Evolutionary conservation across 2,113 vertebrate genomes (phyloP).

Genomic region (Tetraodon nigroviridis): DNA sequence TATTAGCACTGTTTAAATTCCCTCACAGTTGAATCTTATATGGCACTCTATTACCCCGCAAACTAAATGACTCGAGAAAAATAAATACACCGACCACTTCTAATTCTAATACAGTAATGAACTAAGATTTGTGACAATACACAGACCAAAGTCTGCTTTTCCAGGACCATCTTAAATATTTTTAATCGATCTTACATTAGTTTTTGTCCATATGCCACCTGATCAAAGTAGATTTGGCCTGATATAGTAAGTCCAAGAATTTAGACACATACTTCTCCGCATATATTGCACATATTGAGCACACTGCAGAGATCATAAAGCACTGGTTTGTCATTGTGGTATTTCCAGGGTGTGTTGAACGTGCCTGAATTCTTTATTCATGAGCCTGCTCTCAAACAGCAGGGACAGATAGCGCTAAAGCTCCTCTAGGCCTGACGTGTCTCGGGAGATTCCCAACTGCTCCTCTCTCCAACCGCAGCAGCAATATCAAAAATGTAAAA

Average conservation of each 20-base stretch:
- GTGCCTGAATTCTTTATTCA: slow-evolving; percentile 74
- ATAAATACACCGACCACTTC: neutral
- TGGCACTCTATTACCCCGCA: slow-evolving; percentile 40
- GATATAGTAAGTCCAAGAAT: slow-evolving; percentile 48
- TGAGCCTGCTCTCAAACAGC: slow-evolving; percentile 63
- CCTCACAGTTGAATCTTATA: slow-evolving; percentile 24
- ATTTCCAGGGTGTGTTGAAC: slow-evolving; percentile 62
- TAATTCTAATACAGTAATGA: too few relatives aligned
- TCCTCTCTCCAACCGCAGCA: slow-evolving; percentile 38
- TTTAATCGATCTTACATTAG: slow-evolving; percentile 3
- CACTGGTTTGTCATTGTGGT: slow-evolving; percentile 66
- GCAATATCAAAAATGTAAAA: slow-evolving; percentile 54
- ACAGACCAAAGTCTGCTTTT: too few relatives aligned
- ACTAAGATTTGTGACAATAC: too few relatives aligned
- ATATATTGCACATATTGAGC: slow-evolving; percentile 34
- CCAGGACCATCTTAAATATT: too few relatives aligned
- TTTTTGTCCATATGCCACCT: slow-evolving; percentile 14
- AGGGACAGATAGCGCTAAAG: slow-evolving; percentile 64
- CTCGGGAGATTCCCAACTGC: slow-evolving; percentile 52
- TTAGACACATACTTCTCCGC: slow-evolving; percentile 36
- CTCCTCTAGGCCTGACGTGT: slow-evolving; percentile 53
- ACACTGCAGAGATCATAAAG: slow-evolving; percentile 68
- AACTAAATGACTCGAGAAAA: slow-evolving; percentile 13
- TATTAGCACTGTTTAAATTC: slow-evolving; percentile 38
- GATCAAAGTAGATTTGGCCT: slow-evolving; percentile 31